Conservation (phyloP, 2,888 invertebrate genomes). For the Lepidonotus clava region DNA sequence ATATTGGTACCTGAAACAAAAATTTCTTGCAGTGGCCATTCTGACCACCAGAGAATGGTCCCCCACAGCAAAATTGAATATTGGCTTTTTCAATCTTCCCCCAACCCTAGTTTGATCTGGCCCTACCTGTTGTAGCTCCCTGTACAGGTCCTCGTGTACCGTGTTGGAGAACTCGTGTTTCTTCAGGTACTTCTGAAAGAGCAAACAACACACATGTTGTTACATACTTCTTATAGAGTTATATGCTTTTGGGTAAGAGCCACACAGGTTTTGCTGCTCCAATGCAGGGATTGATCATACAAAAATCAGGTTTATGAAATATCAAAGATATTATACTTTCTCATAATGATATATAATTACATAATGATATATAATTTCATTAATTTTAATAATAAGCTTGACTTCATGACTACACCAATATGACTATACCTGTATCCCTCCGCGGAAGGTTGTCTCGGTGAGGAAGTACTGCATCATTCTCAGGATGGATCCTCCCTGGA, state of each 20-base stretch:
- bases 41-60: too few species aligned
- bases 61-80: too few species aligned
- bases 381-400: too few species aligned
- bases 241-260: too few species aligned
- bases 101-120: too few species aligned
- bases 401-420: too few species aligned
- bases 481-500: slow-evolving; percentile 87
- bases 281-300: neutral
- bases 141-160: slow-evolving; percentile 42
- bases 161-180: neutral
- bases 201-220: neutral
- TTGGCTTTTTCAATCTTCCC: too few species aligned
- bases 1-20: too few species aligned
- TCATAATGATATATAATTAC: neutral
- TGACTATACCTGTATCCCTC: slow-evolving; percentile 81
- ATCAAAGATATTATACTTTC: neutral
- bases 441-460: slow-evolving; percentile 88
- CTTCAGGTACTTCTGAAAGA: slow-evolving; percentile 32
- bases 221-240: too few species aligned
- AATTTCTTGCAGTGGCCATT: too few species aligned
- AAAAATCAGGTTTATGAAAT: neutral
- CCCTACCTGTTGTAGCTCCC: slow-evolving; percentile 17
- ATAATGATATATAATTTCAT: neutral
- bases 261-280: too few species aligned
- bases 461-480: slow-evolving; percentile 94